Conservation (phyloP, 2,888 invertebrate genomes). For the Morpho deidamia region DNA sequence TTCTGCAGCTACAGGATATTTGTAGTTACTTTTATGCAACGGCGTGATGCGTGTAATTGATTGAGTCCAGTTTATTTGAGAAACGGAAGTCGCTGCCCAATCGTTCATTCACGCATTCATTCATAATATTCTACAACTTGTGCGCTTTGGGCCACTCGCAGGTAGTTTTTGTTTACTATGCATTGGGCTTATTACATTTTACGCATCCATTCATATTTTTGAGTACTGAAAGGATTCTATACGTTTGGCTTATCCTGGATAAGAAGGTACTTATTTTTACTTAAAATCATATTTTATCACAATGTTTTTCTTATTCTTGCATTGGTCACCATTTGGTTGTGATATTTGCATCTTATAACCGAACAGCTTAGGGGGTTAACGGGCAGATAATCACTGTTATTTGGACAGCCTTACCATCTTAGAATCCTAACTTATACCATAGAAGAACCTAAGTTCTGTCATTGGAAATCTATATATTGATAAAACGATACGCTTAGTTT, state of each 20-base stretch:
- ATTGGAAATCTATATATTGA: no score
- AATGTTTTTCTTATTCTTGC: no score
- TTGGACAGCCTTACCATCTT: no score
- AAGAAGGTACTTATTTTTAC: slow-evolving; percentile 7
- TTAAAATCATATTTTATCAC: no score
- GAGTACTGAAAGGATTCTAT: background rate
- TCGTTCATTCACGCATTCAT: slow-evolving; percentile 41
- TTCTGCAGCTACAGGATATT: slow-evolving; percentile 41
- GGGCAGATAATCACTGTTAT: no score
- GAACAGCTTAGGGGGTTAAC: no score
- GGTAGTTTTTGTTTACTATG: slow-evolving; percentile 61
- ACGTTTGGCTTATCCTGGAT: background rate
- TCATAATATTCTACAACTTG: slow-evolving; percentile 45
- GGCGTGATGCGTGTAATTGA: slow-evolving; percentile 69
- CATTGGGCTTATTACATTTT: slow-evolving; percentile 34
- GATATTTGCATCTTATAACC: no score
- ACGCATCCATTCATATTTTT: slow-evolving; percentile 24
- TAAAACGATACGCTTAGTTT: no score
- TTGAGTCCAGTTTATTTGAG: slow-evolving; percentile 43
- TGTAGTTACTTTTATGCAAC: slow-evolving; percentile 70
- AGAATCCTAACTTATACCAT: no score
- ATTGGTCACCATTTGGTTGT: no score
- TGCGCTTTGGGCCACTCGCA: slow-evolving; percentile 48
- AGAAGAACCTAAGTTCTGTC: no score
- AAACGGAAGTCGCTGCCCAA: slow-evolving; percentile 55